Base-by-base conservation (phyloP, 2,797 vertebrate species). In the Poeciliopsis presidionis region DNA sequence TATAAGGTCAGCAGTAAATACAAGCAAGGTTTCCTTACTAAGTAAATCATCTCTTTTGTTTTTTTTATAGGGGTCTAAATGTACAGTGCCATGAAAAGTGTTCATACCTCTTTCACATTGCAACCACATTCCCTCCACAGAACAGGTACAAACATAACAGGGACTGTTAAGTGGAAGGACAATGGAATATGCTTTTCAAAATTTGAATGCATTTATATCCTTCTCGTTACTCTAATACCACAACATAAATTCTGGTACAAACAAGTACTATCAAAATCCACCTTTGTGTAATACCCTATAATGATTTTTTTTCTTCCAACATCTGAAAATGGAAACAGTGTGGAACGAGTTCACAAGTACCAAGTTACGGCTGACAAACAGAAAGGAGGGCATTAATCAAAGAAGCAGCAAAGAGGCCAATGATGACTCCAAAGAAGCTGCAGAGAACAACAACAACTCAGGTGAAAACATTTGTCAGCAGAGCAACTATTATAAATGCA, bases 11-110 rank as follows among this genome's bases (percentile, higher is more conserved):
- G 67, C 4, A 30, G 16, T 75, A 30, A 69, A 70, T 69, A 61
- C 28, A 69, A 82, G 84, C 57, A 81, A 74, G 46, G 59, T 89
- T 86, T 83, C 45, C 41, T 81, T 53, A 53, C 45, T 84, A 13
- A 79, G 76, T 59, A 18, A 75, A 82, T 71, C 30, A 72, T 73
- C 11, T 25, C 78, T 78, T 71, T 67, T 76, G 39, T 90, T 8
- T 80, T 81, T 76, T 39, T 81, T 76, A 28, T 77, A 65, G 72
- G 65, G 45, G 51, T 86, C 59, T 81, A 72, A 73, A 80, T 75
- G 16, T 57, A 43, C 11, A 69, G 39, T n/a, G 65, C 11, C 22
- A 43, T 69, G 65, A 43, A 43, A 69, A 69, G 65, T 43, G 20
- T 69, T 25, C 65, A 69, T 69, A 69, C 65, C 65, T n/a, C 22